These are phyloP conservation scores for Drosophila trapezifrons DNA, from an alignment of 1,140 invertebrate species.

Conservation along the genomic window DNA sequence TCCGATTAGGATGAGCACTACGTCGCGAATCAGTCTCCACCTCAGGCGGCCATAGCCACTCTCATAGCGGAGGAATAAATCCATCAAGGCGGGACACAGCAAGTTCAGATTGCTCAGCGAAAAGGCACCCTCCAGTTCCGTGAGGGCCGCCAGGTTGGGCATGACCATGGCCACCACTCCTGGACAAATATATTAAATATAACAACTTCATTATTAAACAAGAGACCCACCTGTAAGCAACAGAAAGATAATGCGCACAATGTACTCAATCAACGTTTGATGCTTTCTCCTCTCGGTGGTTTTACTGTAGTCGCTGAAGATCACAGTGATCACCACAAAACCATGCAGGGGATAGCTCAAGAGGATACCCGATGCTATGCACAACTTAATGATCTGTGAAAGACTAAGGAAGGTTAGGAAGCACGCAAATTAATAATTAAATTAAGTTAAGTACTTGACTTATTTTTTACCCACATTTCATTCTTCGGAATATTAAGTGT, in stretches of 20 bases:
- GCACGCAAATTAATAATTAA: too few relatives aligned
- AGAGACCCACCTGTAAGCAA: slow-evolving; percentile 40
- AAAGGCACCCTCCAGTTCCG: slow-evolving; percentile 68
- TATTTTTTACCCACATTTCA: slow-evolving; percentile 48
- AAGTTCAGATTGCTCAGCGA: slow-evolving; percentile 65
- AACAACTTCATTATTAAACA: not conserved
- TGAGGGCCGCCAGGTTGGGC: slow-evolving; percentile 63
- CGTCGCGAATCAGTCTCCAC: slow-evolving; percentile 60
- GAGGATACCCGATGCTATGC: slow-evolving; percentile 59
- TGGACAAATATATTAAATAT: not conserved
- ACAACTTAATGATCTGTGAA: slow-evolving; percentile 56
- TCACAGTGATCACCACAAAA: slow-evolving; percentile 61
- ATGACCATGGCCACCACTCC: slow-evolving; percentile 58
- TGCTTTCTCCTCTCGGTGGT: not conserved
- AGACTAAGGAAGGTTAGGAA: slow-evolving; percentile 14
- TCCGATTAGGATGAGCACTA: slow-evolving; percentile 52
- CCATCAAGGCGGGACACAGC: slow-evolving; percentile 61
- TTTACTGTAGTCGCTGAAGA: slow-evolving; percentile 47
- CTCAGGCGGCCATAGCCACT: slow-evolving; percentile 50
- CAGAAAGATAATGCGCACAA: slow-evolving; percentile 52
- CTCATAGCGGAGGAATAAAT: slow-evolving; percentile 56
- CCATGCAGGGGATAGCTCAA: slow-evolving; percentile 65
- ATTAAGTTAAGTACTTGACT: not conserved
- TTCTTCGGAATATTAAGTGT: slow-evolving; percentile 59
- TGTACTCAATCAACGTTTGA: slow-evolving; percentile 15